Conservation (phyloP, 1,140 invertebrate genomes). For the Drosophila truncata region DNA sequence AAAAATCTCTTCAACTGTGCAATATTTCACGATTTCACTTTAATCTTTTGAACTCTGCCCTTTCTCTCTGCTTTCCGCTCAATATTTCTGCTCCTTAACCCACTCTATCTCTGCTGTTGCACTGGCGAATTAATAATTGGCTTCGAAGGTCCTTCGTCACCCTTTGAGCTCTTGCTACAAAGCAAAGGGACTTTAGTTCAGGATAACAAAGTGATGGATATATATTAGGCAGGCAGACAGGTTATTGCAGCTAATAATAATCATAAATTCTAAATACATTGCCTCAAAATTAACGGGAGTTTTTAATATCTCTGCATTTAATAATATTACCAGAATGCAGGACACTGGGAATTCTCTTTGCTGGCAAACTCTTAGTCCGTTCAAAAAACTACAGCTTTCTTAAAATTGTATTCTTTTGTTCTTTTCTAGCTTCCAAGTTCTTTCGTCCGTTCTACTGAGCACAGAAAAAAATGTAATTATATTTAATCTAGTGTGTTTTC, state of each 20-base stretch:
- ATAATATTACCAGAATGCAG: background rate
- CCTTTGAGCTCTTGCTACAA: background rate
- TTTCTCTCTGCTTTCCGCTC: background rate
- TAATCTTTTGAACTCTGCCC: constrained; percentile 60
- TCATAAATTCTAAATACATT: background rate
- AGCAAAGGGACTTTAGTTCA: background rate
- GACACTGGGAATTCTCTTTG: no score
- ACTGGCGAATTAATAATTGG: constrained; percentile 4
- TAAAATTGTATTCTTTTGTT: background rate
- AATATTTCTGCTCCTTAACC: background rate
- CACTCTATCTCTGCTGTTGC: background rate
- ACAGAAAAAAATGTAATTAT: constrained; percentile 74
- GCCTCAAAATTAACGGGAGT: background rate
- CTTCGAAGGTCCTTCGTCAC: background rate
- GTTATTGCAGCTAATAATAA: no score
- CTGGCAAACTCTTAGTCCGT: background rate
- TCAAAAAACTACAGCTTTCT: background rate
- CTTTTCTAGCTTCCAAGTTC: constrained; percentile 45
- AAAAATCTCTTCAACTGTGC: constrained; percentile 80
- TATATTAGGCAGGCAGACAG: background rate
- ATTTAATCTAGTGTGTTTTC: no score
- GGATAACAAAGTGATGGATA: background rate
- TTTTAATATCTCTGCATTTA: background rate
- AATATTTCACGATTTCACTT: constrained; percentile 76
- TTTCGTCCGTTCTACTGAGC: constrained; percentile 65